Percentiles rank a stretch among this genome's conserved stretches.
These are phyloP conservation scores for Caloenas nicobarica DNA, from an alignment of 2,113 vertebrate genomes.

Conservation along the genomic window DNA sequence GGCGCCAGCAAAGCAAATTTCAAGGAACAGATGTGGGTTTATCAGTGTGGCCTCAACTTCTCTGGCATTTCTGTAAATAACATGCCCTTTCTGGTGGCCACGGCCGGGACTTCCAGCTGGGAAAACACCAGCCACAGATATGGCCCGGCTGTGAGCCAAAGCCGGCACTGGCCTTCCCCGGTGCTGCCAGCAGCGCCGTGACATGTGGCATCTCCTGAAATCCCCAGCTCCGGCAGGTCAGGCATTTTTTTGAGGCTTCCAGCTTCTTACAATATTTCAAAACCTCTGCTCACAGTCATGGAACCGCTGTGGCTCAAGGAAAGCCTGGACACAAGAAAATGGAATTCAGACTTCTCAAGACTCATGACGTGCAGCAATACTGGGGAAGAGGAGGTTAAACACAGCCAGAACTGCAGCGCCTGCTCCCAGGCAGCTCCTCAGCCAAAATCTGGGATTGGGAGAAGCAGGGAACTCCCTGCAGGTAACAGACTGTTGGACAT, in stretches of 20 bases:
- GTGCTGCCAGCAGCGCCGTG: not conserved
- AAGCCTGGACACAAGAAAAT: not conserved
- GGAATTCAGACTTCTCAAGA: not conserved
- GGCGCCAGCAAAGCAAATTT: not conserved
- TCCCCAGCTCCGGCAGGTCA: not conserved
- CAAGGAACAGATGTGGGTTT: accelerated
- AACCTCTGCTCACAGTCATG: not conserved
- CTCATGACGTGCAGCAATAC: not conserved
- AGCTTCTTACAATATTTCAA: not conserved
- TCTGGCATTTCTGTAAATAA: not conserved
- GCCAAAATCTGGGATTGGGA: not conserved
- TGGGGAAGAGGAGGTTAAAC: not conserved
- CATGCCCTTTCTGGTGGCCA: not conserved
- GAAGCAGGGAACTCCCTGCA: not conserved
- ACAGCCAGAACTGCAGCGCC: not conserved
- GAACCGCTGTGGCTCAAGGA: not conserved
- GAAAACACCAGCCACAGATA: not conserved
- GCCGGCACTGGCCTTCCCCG: not conserved
- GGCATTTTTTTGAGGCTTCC: not conserved
- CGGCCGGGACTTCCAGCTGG: not conserved
- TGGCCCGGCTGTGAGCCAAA: not conserved
- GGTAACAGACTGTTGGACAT: not conserved
- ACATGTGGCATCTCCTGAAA: not conserved
- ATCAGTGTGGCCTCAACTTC: not conserved
- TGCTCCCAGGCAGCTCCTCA: not conserved